phyloP scores from a whole-genome alignment of 1,140 invertebrate genomes.

The Sweltsa coloradensis region DNA sequence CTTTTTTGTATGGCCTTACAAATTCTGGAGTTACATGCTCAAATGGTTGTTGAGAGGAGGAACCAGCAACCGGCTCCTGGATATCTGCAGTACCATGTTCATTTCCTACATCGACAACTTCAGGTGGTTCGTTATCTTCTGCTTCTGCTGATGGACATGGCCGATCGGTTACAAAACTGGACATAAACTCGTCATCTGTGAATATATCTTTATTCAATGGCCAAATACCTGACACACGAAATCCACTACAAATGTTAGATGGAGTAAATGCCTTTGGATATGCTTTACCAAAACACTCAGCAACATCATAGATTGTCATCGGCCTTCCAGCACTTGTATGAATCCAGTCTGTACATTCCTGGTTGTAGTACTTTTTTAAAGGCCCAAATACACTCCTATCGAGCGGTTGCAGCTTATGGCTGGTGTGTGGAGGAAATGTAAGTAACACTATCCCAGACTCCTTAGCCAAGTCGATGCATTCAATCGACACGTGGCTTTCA shows the following conservation, averaged over 20 bases:
- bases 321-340: constrained; percentile 13
- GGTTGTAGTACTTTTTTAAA: constrained; percentile 21
- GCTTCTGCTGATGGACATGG: constrained; percentile 11
- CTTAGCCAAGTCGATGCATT: constrained; percentile 21
- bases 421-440: constrained; percentile 30
- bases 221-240: constrained; percentile 22
- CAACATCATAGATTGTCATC: constrained; percentile 24
- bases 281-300: constrained; percentile 13
- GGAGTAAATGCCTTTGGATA: constrained; percentile 16
- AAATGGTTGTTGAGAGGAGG: neutral
- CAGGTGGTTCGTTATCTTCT: neutral
- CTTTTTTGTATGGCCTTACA: neutral
- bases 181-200: constrained; percentile 25
- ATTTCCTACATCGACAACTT: neutral
- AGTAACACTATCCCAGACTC: constrained; percentile 24
- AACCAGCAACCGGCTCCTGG: neutral
- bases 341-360: constrained; percentile 16
- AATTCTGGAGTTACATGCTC: neutral
- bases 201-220: constrained; percentile 27
- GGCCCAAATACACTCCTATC: constrained; percentile 21
- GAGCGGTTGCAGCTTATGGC: constrained; percentile 27
- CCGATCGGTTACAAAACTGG: constrained; percentile 25
- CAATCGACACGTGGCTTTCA: constrained; percentile 15
- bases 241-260: constrained; percentile 24
- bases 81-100: neutral